phyloP scores from a whole-genome alignment of 2,113 vertebrate genomes.

The Nycticorax nycticorax region DNA sequence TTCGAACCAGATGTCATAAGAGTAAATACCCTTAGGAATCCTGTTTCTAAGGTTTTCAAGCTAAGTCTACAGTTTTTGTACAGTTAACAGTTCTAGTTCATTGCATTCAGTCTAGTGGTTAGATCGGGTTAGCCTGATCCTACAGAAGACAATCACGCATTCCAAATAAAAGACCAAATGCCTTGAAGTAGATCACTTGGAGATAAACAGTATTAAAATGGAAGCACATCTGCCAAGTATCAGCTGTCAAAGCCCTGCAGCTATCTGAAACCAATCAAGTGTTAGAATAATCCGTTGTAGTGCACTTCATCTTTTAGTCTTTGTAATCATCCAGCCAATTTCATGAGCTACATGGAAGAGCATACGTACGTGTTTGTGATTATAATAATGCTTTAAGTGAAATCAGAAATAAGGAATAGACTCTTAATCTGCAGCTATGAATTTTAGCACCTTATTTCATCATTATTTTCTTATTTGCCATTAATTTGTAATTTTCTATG shows the following conservation, averaged over 20 bases:
- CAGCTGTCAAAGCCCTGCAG: constrained; percentile 50
- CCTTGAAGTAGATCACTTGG: constrained; percentile 50
- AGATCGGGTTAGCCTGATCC: neutral
- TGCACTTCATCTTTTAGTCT: constrained; percentile 45
- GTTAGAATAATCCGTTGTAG: constrained; percentile 38
- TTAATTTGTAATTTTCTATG: neutral
- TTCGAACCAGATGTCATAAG: neutral
- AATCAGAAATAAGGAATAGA: neutral
- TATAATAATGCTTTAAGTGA: constrained; percentile 24
- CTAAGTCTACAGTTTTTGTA: neutral
- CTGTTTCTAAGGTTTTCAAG: neutral
- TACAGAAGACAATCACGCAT: neutral
- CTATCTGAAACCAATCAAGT: constrained; percentile 60
- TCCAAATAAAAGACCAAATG: constrained; percentile 39
- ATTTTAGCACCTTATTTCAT: neutral
- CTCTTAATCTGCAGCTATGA: neutral
- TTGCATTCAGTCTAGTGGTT: neutral
- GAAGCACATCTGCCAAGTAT: constrained; percentile 58
- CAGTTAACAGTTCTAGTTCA: neutral
- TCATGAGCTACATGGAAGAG: neutral
- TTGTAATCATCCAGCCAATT: constrained; percentile 52
- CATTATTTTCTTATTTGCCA: neutral
- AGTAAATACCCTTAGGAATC: constrained; percentile 3
- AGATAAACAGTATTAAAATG: constrained; percentile 57
- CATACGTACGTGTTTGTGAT: neutral